Base-by-base conservation (phyloP, 2,888 invertebrate genomes). In the Aphrophora alni region DNA sequence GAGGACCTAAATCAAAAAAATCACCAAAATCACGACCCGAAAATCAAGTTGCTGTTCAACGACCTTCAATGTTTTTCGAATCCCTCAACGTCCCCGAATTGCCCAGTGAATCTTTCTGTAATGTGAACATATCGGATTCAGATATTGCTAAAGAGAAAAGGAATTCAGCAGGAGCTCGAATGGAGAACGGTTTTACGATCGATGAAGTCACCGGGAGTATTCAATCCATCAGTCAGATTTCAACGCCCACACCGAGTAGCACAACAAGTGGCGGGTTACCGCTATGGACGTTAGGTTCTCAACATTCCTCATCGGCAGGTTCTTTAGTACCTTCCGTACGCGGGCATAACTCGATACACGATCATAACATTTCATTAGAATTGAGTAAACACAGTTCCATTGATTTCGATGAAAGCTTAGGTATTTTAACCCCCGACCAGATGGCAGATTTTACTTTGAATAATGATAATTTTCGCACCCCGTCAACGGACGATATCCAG, bases 361-460 rank as follows among this genome's bases (percentile, higher is more conserved):
- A 83, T 75, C 79, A 76, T 73, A 77, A 69, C 71, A 24, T 72
- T 25, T 68, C 79, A 14, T 75, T 80, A 7, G 75, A 80, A 14
- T 83, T 89, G 75, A 92, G 91, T 86, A 95, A 95, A 87, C 93
- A 95, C 87, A 94, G 95, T 87, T 96, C 96, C 0, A 92, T 95
- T 85, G 96, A 94, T 84, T 89, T 92, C 86, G 93, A 96, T 86
- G 96, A 97, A 87, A 95, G 95, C 86, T 89, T 96, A 85, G 96
- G 96, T 5, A 96, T 97, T 85, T 89, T 97, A 83, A 96, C 96
- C 12, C 96, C 96, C 0, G 95, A 96, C 89, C 96, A 96, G 88
- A 96, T 97, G 95, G 1, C 59, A 82, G 94, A 95, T 86, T 92
- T 92, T 84, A 91, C 91, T 84, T 90, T 91, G 84, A 89, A 91